Evolutionary conservation across 2,797 vertebrate genomes (phyloP), one percentile per base, ranked within the genome.

Genomic region (Sardinella longiceps): DNA sequence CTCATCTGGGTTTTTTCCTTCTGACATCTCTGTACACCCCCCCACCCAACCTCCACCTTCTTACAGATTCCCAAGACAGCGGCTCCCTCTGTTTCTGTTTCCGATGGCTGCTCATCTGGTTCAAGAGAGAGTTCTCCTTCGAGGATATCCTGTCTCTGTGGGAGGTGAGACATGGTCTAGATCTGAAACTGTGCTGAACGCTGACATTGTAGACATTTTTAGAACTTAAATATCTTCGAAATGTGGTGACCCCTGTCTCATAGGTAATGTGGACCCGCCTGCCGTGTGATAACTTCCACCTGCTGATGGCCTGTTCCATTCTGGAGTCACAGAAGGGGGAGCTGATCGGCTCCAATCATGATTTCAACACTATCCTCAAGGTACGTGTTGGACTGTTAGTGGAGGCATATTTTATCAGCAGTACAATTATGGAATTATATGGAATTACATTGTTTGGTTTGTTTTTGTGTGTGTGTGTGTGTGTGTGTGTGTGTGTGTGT

Each of bases 351-450:
- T 97, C 97, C 0, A 93, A 97, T 89, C 97, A 97, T 1, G 97
- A 97, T 91, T 98, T 97, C 86, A 98, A 97, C 83, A 97, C 97
- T 15, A 98, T 98, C 82, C 95, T 98, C n/a, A 98, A 98, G 93
- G 97, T 98, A 85, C 87, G 88, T 84, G n/a, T 15, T 37, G 15
- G 10, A 3, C 56, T 25, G 23, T 1, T 58, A n/a, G 6, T 58
- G 56, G 9, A n/a, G 23, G 56, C n/a, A 25, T 25, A 1, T 25
- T 58, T 58, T 58, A 58, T 25, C 23, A 25, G 56, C 23, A 20
- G 7, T 58, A 58, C 25, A 58, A n/a, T 25, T 5, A 53, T 53
- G 51, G 15, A 58, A n/a, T 25, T 5, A 53, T 53, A 18, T 20
- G 20, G 0, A 58, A 20, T 53, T 7, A 50, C 11, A 53, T 4